Evolutionary conservation across 2,113 vertebrate genomes (phyloP), one percentile per base, ranked within the genome.

Genomic region (Eulemur rufifrons): DNA sequence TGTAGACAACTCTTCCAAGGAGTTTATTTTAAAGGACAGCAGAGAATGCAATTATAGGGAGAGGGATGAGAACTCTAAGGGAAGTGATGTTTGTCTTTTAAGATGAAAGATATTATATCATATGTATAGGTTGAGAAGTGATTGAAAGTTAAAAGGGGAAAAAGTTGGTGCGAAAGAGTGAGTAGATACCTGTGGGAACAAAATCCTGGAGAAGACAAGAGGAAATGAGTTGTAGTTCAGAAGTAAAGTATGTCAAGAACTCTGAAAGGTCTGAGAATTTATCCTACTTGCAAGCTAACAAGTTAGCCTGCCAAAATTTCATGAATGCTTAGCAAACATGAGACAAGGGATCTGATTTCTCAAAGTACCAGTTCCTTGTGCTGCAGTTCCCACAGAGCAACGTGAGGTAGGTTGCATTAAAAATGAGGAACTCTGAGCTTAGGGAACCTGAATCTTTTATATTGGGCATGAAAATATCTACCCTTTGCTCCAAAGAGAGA

Each of bases 341-440:
- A 71, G 21, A 95, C 77, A 76, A 64, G 73, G 81, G 66, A 74
- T 66, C 81, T 94, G 21, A 39, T 87, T 82, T 81, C 20, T 91
- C 56, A 81, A 12, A 91, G 9, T 37, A 66, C 47, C 54, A 23
- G 52, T 64, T 89, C 15, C 52, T 63, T 39, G 39, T 61, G n/a
- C 25, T 29, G 47, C 69, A 77, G 0, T 89, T 84, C 42, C 69
- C 13, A 15, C 18, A 86, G 17, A 85, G 54, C 64, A 85, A 3
- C 42, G 42, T 42, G 42, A 42, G 42, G 2, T 12, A 10, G 39
- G 37, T 37, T 71, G 37, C 68, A 39, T 39, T 71, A 25, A 20
- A 71, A 25, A 37, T 85, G 15, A 84, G 89, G n/a, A 69, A 37
- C 34, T 73, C 17, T 76, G 56, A 87, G 61, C 10, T 56, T 15